Evolutionary conservation across 1,140 invertebrate genomes (phyloP).

Genomic region (Leguminivora glycinivorella): DNA sequence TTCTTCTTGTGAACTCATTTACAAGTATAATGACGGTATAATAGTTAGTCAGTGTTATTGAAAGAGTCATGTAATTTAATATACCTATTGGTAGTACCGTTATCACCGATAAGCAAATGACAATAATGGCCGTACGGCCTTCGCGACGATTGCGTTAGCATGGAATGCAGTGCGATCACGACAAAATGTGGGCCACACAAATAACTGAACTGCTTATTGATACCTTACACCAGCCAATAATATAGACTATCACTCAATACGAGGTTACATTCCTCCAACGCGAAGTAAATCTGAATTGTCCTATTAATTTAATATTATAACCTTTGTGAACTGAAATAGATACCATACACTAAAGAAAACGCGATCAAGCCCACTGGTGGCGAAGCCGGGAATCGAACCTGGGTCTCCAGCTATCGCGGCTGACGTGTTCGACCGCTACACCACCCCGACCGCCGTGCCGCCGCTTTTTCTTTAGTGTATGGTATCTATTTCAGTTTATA

Average conservation of each 20-base stretch:
- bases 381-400: no score
- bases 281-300: no score
- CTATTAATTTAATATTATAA: no score
- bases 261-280: no score
- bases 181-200: slow-evolving; percentile 50
- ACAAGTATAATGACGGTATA: not conserved
- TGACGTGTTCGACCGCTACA: no score
- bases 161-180: slow-evolving; percentile 61
- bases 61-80: not conserved
- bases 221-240: slow-evolving; percentile 23
- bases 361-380: no score
- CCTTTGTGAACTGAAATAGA: no score
- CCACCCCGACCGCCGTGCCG: no score
- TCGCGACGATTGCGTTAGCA: slow-evolving; percentile 53
- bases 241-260: not conserved
- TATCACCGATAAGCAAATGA: slow-evolving; percentile 34
- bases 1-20: not conserved
- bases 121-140: slow-evolving; percentile 33
- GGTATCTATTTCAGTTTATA: no score
- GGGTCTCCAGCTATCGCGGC: no score
- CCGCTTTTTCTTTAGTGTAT: no score
- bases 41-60: not conserved
- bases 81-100: not conserved
- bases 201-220: slow-evolving; percentile 39
- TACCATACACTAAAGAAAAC: no score